Percentiles rank a stretch among this genome's conserved stretches.
Conservation (phyloP, 2,797 vertebrate genomes). For the Anabas testudineus region DNA sequence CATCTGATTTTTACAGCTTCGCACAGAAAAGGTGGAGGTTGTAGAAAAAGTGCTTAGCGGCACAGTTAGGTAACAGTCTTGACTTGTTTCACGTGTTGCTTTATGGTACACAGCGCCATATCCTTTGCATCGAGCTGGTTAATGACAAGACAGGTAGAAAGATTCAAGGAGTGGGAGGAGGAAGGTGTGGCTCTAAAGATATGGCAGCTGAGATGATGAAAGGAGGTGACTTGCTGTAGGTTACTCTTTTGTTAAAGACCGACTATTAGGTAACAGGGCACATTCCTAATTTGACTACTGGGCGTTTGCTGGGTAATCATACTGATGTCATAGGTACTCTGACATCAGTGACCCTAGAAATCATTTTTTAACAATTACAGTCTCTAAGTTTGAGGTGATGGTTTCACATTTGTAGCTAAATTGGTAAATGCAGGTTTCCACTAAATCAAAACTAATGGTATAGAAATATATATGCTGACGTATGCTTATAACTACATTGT, state of each 20-base stretch:
- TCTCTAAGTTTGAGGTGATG: not conserved
- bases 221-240: slow-evolving; percentile 42
- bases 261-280: slow-evolving; percentile 51
- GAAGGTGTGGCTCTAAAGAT: slow-evolving; percentile 72
- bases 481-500: not conserved
- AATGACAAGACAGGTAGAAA: slow-evolving; percentile 60
- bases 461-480: no score
- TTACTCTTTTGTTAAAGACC: slow-evolving; percentile 60
- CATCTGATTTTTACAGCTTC: slow-evolving; percentile 32
- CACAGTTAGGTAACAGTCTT: slow-evolving; percentile 45
- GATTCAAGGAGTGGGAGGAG: slow-evolving; percentile 60
- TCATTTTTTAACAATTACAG: not conserved
- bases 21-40: not conserved
- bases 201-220: slow-evolving; percentile 66
- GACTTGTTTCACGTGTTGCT: slow-evolving; percentile 56
- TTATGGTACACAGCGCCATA: slow-evolving; percentile 53
- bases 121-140: slow-evolving; percentile 57
- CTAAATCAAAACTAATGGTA: no score
- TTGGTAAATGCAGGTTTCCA: not conserved
- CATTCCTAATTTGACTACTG: slow-evolving; percentile 46
- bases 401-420: not conserved
- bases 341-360: not conserved
- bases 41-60: slow-evolving; percentile 27
- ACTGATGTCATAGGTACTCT: not conserved
- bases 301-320: slow-evolving; percentile 18